phyloP scores from a whole-genome alignment of 2,113 vertebrate species.

The Lycocorax pyrrhopterus region DNA sequence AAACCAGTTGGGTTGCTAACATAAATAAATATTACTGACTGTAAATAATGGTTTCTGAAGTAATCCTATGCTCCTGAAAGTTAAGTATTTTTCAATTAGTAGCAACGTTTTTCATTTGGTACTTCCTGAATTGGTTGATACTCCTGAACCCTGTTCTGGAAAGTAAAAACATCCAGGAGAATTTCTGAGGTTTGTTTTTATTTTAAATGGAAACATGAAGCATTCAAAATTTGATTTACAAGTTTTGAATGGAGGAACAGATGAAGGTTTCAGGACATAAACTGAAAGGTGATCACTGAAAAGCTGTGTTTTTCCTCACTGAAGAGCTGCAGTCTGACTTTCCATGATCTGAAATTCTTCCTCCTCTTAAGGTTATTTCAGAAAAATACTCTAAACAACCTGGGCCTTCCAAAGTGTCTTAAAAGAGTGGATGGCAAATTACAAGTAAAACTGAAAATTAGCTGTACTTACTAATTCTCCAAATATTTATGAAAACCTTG shows the following conservation, averaged over 20 bases:
- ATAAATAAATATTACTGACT: background rate
- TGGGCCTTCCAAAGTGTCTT: background rate
- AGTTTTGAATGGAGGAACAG: background rate
- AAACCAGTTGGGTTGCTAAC: background rate
- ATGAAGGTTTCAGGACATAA: background rate
- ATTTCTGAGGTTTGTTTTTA: background rate
- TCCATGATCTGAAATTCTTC: background rate
- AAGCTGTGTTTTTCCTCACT: background rate
- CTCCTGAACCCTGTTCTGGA: background rate
- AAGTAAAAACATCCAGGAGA: background rate
- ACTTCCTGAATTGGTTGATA: background rate
- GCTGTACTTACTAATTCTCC: background rate
- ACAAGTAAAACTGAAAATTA: background rate
- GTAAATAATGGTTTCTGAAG: slow-evolving; percentile 6
- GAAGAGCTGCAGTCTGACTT: background rate
- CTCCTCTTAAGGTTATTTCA: background rate
- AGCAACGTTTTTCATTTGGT: background rate
- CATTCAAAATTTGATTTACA: background rate
- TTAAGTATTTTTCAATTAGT: background rate
- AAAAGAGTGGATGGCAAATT: background rate
- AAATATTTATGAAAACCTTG: background rate
- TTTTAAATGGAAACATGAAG: background rate
- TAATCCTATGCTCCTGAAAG: background rate
- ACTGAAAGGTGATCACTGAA: background rate
- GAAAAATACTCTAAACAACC: background rate